These are phyloP conservation scores for Elymnias hypermnestra DNA, from an alignment of 1,140 invertebrate genomes.

Conservation along the genomic window DNA sequence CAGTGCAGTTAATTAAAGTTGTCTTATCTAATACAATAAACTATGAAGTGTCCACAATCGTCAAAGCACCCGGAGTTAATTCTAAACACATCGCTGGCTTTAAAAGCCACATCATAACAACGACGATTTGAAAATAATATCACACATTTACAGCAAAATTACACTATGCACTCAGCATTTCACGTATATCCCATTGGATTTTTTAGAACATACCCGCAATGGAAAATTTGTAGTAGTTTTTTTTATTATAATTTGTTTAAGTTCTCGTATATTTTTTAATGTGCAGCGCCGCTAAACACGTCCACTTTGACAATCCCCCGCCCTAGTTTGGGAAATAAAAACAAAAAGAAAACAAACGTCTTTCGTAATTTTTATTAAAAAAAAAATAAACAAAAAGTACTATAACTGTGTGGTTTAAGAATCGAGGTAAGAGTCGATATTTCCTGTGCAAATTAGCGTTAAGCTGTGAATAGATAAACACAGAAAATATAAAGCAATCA, in stretches of 20 bases:
- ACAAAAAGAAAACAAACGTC: constrained; percentile 45
- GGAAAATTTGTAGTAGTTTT: constrained; percentile 32
- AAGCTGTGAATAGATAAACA: constrained; percentile 13
- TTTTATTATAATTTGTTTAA: constrained; percentile 40
- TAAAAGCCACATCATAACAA: constrained; percentile 65
- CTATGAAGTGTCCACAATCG: constrained; percentile 73
- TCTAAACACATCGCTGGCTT: constrained; percentile 71
- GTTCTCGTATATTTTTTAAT: constrained; percentile 43
- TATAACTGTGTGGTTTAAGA: constrained; percentile 31
- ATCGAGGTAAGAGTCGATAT: constrained; percentile 29
- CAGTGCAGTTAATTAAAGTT: constrained; percentile 49
- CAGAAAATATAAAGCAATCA: constrained; percentile 24
- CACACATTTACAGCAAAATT: constrained; percentile 68
- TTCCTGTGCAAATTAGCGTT: constrained; percentile 24
- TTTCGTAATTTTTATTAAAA: constrained; percentile 53
- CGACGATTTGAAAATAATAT: constrained; percentile 71
- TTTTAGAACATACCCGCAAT: constrained; percentile 46
- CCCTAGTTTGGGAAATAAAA: constrained; percentile 48
- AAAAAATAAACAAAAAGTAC: constrained; percentile 54
- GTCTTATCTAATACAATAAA: constrained; percentile 66
- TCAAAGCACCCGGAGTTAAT: constrained; percentile 74
- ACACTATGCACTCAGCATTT: constrained; percentile 59
- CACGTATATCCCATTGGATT: constrained; percentile 35
- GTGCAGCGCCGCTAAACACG: constrained; percentile 67
- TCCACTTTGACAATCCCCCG: constrained; percentile 69